phyloP scores from a whole-genome alignment of 1,140 invertebrate species.

The Cataglyphis hispanica region DNA sequence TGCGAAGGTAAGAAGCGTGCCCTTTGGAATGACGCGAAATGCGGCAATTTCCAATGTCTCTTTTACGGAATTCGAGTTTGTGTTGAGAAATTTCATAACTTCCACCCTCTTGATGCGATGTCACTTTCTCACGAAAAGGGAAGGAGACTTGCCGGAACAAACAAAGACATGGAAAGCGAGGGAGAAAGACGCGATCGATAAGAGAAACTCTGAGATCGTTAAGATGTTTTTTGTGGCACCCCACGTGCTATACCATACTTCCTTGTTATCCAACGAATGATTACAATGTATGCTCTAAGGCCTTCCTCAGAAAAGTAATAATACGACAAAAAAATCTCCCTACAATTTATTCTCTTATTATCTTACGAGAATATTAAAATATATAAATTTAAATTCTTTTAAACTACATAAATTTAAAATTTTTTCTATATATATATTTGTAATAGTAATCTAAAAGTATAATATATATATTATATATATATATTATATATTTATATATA shows the following conservation, averaged over 20 bases:
- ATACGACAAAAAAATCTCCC: background rate
- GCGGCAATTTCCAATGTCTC: conserved; percentile 7
- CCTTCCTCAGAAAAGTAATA: background rate
- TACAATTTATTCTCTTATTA: background rate
- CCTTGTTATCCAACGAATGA: background rate
- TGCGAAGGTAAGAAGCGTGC: conserved; percentile 16
- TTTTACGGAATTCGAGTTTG: conserved; percentile 27
- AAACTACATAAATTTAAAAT: too few species aligned
- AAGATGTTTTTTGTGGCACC: conserved; percentile 5
- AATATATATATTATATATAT: too few species aligned
- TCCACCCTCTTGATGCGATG: conserved; percentile 3
- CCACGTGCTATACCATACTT: background rate
- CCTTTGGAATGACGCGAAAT: conserved; percentile 5
- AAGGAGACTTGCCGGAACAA: conserved; percentile 44
- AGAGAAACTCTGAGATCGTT: conserved; percentile 46
- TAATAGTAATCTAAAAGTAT: too few species aligned
- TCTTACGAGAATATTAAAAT: background rate
- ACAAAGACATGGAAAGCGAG: conserved; percentile 50
- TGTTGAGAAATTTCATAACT: conserved; percentile 29
- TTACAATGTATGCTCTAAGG: background rate
- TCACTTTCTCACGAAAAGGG: conserved; percentile 21
- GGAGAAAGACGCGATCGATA: conserved; percentile 67
- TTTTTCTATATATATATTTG: too few species aligned
- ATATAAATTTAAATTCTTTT: background rate
- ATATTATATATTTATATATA: too few species aligned